These are phyloP conservation scores for Neofelis nebulosa DNA, from an alignment of 2,113 vertebrate species.

Conservation along the genomic window DNA sequence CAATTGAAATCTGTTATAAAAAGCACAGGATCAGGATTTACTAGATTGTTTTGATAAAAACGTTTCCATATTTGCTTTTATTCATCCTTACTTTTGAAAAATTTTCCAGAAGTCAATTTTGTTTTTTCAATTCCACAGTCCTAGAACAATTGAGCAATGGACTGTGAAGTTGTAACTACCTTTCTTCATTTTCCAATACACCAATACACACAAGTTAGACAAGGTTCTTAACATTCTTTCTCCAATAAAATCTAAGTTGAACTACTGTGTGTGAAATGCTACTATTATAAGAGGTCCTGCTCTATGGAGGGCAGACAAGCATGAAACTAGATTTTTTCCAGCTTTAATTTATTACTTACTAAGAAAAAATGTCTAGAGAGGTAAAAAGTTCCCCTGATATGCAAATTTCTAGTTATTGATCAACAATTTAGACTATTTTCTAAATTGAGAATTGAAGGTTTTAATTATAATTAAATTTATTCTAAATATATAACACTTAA, in stretches of 20 bases:
- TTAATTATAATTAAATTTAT: not conserved
- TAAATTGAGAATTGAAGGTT: not conserved
- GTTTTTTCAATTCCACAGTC: conserved; percentile 5
- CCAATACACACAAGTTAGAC: not conserved
- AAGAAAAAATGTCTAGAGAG: not conserved
- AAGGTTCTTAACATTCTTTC: conserved; percentile 4
- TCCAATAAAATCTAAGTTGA: conserved; percentile 42
- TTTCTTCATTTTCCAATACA: conserved; percentile 38
- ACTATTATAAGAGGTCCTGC: not conserved
- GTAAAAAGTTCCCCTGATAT: not conserved
- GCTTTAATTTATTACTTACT: conserved; percentile 35
- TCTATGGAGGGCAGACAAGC: not conserved
- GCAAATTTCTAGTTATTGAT: not conserved
- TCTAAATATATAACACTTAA: not conserved
- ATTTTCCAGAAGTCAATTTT: conserved; percentile 23
- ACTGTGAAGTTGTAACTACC: conserved; percentile 6
- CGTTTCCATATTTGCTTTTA: not conserved
- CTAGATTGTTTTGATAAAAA: not conserved
- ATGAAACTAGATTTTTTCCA: conserved; percentile 46
- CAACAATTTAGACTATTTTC: not conserved
- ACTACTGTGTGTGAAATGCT: conserved; percentile 8
- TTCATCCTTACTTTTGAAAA: not conserved
- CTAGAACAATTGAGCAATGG: not conserved
- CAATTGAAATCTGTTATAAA: not conserved
- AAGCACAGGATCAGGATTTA: not conserved